phyloP scores from a whole-genome alignment of 2,113 vertebrate species.

The Corythoichthys haematopterus region DNA sequence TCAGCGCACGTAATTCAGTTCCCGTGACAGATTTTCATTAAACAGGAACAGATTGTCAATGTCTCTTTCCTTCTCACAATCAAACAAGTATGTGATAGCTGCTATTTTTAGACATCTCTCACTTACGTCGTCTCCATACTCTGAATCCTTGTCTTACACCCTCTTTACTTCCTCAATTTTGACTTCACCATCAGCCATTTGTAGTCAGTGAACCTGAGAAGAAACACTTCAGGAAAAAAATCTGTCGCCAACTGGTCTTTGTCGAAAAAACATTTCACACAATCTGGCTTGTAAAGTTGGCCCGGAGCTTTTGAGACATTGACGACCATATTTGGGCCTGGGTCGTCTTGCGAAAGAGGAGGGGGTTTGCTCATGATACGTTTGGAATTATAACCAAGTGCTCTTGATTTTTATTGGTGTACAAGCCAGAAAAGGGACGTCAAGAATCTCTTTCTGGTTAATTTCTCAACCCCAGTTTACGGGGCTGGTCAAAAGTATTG shows the following conservation, averaged over 20 bases:
- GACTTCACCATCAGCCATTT: background rate
- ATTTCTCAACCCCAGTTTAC: no score
- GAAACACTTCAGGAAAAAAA: slow-evolving; percentile 3
- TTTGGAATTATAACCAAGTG: slow-evolving; percentile 21
- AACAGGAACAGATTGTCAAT: slow-evolving; percentile 51
- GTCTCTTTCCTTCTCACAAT: slow-evolving; percentile 56
- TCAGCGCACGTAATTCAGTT: background rate
- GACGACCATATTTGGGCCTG: slow-evolving; percentile 54
- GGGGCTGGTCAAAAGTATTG: no score
- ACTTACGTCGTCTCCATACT: slow-evolving; percentile 21
- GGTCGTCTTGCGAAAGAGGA: slow-evolving; percentile 39
- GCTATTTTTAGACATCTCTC: slow-evolving; percentile 58
- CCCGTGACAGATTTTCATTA: slow-evolving; percentile 1
- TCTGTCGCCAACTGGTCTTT: slow-evolving; percentile 15
- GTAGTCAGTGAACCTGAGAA: background rate
- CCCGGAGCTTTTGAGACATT: slow-evolving; percentile 27
- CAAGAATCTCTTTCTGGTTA: no score
- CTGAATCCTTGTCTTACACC: slow-evolving; percentile 8
- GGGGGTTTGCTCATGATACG: slow-evolving; percentile 29
- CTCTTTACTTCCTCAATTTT: background rate
- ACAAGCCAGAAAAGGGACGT: background rate
- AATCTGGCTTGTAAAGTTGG: slow-evolving; percentile 32
- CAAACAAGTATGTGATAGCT: slow-evolving; percentile 59
- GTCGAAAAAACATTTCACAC: slow-evolving; percentile 39
- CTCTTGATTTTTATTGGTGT: no score